Percentiles rank a stretch among this genome's conserved stretches.
Conservation (phyloP, 2,888 invertebrate species). For the Philonicus albiceps region DNA sequence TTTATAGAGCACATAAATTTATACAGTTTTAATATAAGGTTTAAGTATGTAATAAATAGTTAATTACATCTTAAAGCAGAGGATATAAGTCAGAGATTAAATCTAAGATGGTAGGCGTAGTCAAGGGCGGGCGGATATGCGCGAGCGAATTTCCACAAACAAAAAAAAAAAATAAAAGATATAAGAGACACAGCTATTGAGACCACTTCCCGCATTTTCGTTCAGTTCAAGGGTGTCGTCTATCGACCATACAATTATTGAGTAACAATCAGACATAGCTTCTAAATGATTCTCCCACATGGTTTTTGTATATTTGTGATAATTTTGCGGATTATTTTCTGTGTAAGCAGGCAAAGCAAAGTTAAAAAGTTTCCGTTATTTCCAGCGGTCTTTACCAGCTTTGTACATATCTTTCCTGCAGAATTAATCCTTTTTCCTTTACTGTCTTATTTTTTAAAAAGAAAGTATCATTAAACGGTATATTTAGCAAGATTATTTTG, state of each 20-base stretch:
- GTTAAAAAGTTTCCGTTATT: neutral
- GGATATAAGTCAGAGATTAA: slow-evolving; percentile 26
- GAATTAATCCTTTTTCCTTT: slow-evolving; percentile 20
- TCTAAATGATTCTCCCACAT: slow-evolving; percentile 28
- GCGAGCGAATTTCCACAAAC: neutral
- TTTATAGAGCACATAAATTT: slow-evolving; percentile 53
- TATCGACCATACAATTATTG: neutral
- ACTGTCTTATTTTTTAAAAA: slow-evolving; percentile 1
- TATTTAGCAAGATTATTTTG: slow-evolving; percentile 20
- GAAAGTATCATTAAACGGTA: slow-evolving; percentile 14
- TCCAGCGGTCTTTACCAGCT: neutral
- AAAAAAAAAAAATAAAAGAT: neutral
- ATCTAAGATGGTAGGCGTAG: slow-evolving; percentile 10
- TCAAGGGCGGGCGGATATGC: neutral
- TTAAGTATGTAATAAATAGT: slow-evolving; percentile 43
- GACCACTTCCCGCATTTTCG: neutral
- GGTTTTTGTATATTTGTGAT: slow-evolving; percentile 38
- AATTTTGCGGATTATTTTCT: slow-evolving; percentile 32
- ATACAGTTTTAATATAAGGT: slow-evolving; percentile 48
- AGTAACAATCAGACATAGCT: neutral
- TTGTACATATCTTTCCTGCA: slow-evolving; percentile 20
- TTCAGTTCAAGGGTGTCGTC: slow-evolving; percentile 6
- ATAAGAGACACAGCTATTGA: neutral
- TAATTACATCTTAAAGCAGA: slow-evolving; percentile 39
- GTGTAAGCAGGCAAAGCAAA: neutral